phyloP scores from a whole-genome alignment of 2,797 vertebrate species.

The Austrolebias charrua region DNA sequence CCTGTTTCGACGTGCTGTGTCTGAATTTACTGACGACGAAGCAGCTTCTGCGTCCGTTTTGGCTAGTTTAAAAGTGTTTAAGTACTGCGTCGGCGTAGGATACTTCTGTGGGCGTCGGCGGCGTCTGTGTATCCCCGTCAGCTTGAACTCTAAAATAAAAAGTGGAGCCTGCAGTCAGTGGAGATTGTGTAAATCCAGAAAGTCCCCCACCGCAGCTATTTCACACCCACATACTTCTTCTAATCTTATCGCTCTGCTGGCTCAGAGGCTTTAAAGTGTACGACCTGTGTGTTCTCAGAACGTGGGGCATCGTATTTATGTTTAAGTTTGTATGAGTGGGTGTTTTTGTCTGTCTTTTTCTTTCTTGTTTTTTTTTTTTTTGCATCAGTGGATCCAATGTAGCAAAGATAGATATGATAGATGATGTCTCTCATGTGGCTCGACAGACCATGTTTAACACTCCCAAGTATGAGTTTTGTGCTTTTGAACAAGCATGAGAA shows the following conservation, averaged over 20 bases:
- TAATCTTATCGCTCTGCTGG: conserved; percentile 71
- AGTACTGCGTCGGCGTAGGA: conserved; percentile 42
- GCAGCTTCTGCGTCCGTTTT: conserved; percentile 8
- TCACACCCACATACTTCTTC: conserved; percentile 79
- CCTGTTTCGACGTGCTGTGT: not conserved
- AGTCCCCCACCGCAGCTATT: conserved; percentile 75
- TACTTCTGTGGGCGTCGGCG: conserved; percentile 62
- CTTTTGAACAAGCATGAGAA: conserved; percentile 17
- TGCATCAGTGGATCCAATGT: conserved; percentile 17
- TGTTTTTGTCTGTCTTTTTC: conserved; percentile 26
- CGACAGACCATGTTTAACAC: conserved; percentile 5
- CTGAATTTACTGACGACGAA: conserved; percentile 20
- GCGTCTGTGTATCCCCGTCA: conserved; percentile 63
- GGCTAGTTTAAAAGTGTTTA: conserved; percentile 29
- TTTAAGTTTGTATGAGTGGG: conserved; percentile 48
- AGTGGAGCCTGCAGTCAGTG: conserved; percentile 65
- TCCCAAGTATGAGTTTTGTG: conserved; percentile 9
- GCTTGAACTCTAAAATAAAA: conserved; percentile 71
- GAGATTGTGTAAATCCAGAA: conserved; percentile 69
- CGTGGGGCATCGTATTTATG: conserved; percentile 46
- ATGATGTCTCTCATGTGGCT: conserved; percentile 25
- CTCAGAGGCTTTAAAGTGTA: conserved; percentile 58
- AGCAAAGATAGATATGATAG: conserved; percentile 6
- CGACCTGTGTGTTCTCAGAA: conserved; percentile 23
- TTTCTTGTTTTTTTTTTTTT: conserved; percentile 5